phyloP scores from a whole-genome alignment of 1,140 invertebrate genomes.

The Sycobia sp. region DNA sequence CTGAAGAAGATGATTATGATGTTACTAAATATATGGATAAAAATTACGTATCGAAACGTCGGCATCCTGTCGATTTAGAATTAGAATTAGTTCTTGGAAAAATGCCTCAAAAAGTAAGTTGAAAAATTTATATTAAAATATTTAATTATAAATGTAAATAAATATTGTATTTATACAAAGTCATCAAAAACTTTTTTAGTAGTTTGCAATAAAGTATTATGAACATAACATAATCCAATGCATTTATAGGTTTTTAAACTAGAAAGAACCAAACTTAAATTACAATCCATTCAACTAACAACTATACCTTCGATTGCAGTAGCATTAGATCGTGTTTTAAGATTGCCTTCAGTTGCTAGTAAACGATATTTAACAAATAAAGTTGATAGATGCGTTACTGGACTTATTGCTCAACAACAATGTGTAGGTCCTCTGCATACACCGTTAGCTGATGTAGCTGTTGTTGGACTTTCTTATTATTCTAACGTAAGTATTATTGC shows the following conservation, averaged over 20 bases:
- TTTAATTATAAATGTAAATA: not conserved
- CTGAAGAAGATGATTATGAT: slow-evolving; percentile 66
- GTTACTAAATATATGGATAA: slow-evolving; percentile 51
- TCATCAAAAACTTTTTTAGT: not conserved
- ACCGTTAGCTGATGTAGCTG: slow-evolving; percentile 91
- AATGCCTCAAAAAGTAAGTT: slow-evolving; percentile 76
- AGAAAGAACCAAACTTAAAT: slow-evolving; percentile 47
- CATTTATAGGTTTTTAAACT: slow-evolving; percentile 64
- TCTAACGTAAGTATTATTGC: slow-evolving; percentile 60
- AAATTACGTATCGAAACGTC: slow-evolving; percentile 39
- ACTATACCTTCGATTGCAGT: slow-evolving; percentile 64
- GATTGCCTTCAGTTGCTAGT: slow-evolving; percentile 89
- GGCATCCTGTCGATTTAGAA: slow-evolving; percentile 83
- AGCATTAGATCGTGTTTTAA: slow-evolving; percentile 80
- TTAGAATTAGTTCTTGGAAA: slow-evolving; percentile 88
- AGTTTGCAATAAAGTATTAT: not conserved
- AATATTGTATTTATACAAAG: slow-evolving; percentile 13
- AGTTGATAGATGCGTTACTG: slow-evolving; percentile 96
- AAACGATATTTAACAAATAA: slow-evolving; percentile 95
- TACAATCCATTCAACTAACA: slow-evolving; percentile 64
- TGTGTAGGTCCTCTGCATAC: slow-evolving; percentile 96
- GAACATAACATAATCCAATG: not conserved
- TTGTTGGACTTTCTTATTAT: slow-evolving; percentile 84
- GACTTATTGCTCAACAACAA: slow-evolving; percentile 94
- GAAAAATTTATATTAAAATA: slow-evolving; percentile 6